phyloP scores from a whole-genome alignment of 2,888 invertebrate species.

The Mechanitis mazaeus region DNA sequence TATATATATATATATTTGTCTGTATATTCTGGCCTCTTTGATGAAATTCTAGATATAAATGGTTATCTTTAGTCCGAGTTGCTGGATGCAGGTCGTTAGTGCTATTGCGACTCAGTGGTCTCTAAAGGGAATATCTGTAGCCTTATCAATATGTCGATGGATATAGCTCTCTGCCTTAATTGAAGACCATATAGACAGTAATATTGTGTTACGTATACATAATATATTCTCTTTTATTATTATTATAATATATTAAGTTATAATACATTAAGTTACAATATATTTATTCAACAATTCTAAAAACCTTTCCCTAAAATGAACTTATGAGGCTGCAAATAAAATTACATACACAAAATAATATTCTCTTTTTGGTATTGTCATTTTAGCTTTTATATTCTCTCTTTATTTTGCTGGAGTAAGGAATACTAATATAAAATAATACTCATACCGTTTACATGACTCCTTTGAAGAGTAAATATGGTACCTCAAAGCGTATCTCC shows the following conservation, averaged over 20 bases:
- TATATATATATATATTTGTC: too few relatives aligned
- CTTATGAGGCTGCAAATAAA: neutral
- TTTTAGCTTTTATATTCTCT: constrained; percentile 11
- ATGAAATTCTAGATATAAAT: constrained; percentile 10
- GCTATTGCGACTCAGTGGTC: constrained; percentile 49
- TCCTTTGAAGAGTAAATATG: constrained; percentile 24
- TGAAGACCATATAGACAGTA: neutral
- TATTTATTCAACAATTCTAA: neutral
- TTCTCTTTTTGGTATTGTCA: neutral
- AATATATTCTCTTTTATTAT: too few relatives aligned
- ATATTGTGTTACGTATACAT: too few relatives aligned
- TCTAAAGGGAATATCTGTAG: constrained; percentile 33
- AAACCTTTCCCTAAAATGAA: neutral
- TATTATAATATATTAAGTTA: too few relatives aligned
- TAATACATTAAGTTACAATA: too few relatives aligned
- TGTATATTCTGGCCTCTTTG: neutral
- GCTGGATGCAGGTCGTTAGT: constrained; percentile 58
- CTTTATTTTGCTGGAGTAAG: constrained; percentile 15
- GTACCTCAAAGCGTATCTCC: constrained; percentile 14
- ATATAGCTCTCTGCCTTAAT: neutral
- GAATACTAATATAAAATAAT: constrained; percentile 22
- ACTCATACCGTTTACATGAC: constrained; percentile 22
- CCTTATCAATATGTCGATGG: neutral
- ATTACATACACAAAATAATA: neutral
- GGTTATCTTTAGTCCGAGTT: constrained; percentile 27